A percentile compares a stretch with the other conserved stretches of the same genome.
phyloP scores from a whole-genome alignment of 2,888 invertebrate genomes.

The Aphrophora alni region DNA sequence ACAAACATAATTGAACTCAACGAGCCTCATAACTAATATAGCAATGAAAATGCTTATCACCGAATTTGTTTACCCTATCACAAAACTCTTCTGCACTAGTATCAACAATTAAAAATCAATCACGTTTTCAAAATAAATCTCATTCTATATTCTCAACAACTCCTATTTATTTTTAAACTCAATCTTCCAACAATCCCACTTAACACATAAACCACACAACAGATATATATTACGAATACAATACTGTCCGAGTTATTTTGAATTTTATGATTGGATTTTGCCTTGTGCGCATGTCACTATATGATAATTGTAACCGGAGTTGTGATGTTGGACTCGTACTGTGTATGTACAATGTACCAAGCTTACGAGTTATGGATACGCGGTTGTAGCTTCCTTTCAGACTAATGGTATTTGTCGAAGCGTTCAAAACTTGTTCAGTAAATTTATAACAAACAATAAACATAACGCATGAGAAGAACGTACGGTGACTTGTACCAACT shows the following conservation, averaged over 20 bases:
- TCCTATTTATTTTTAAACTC: no score
- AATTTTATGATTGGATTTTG: neutral
- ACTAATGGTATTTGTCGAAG: neutral
- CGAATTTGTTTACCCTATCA: no score
- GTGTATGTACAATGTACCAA: neutral
- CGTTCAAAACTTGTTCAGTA: neutral
- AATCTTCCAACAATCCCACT: no score
- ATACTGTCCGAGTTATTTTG: neutral
- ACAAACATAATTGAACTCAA: no score
- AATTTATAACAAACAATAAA: neutral
- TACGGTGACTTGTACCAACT: neutral
- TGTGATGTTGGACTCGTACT: neutral
- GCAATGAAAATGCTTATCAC: no score
- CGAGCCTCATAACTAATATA: no score
- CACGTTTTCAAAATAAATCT: no score
- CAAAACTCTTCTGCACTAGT: no score
- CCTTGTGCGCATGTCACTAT: neutral
- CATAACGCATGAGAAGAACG: neutral
- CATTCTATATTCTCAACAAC: no score
- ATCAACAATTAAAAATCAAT: no score
- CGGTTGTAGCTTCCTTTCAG: neutral
- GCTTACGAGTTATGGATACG: no score
- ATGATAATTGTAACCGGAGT: neutral
- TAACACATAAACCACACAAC: no score
- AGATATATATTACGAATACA: neutral